phyloP scores from a whole-genome alignment of 2,113 vertebrate species.

The Perca flavescens region DNA sequence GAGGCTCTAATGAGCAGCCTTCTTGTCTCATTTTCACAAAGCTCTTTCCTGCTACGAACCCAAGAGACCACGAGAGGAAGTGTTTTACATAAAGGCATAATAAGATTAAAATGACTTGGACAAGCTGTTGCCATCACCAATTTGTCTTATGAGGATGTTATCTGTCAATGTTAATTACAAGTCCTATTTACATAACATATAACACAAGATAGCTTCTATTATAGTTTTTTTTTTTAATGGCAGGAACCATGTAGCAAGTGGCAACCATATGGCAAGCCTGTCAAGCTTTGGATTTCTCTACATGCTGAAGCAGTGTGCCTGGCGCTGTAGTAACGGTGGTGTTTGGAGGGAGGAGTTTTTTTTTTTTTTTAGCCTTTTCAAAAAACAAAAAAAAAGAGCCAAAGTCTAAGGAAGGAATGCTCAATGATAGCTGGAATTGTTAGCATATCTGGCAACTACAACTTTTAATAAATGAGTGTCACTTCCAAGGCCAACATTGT shows the following conservation, averaged over 20 bases:
- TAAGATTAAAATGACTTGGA: constrained; percentile 15
- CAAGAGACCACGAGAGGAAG: constrained; percentile 18
- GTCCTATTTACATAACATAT: not conserved
- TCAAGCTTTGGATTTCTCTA: not conserved
- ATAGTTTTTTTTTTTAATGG: not conserved
- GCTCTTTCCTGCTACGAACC: constrained; percentile 17
- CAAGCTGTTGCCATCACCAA: constrained; percentile 2
- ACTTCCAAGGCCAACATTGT: not conserved
- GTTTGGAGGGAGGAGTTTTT: not conserved
- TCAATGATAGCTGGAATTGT: not conserved
- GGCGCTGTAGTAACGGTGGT: not conserved
- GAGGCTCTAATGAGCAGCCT: constrained; percentile 52
- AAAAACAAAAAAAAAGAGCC: not conserved
- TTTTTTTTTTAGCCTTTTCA: not conserved
- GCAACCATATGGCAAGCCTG: not conserved
- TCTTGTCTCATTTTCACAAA: constrained; percentile 45
- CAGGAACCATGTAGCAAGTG: not conserved
- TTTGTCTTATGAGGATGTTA: not conserved
- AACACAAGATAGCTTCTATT: not conserved
- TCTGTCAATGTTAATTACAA: not conserved
- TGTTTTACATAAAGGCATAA: constrained; percentile 31
- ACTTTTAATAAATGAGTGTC: not conserved
- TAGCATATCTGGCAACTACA: not conserved
- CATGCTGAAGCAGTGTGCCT: not conserved
- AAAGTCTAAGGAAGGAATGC: not conserved